Conservation (phyloP, 2,113 vertebrate genomes). For the Pomatorhinus ruficollis region DNA sequence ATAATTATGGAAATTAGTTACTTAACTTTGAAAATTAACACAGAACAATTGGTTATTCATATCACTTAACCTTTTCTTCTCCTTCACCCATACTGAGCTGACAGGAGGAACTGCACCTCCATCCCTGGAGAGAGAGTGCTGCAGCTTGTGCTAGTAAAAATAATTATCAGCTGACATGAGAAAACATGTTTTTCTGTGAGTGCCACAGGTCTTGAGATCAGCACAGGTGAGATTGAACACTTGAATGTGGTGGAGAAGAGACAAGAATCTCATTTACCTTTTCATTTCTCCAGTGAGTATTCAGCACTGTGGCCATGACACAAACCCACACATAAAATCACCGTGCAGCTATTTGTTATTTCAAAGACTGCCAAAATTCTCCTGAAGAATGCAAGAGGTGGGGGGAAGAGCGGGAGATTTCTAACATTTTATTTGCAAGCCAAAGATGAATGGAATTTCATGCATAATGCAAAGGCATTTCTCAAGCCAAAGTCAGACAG, state of each 20-base stretch:
- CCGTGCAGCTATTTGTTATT: not conserved
- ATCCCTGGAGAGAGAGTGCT: not conserved
- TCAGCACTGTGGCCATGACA: not conserved
- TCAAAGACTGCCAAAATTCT: constrained; percentile 4
- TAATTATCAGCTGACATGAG: not conserved
- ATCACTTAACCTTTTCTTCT: not conserved
- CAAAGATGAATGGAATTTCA: not conserved
- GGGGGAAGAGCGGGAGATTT: not conserved
- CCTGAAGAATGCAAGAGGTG: not conserved
- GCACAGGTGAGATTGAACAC: not conserved
- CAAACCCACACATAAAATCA: not conserved
- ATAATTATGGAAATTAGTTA: constrained; percentile 25
- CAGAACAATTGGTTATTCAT: not conserved
- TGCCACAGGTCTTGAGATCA: too few species aligned
- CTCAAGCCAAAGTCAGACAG: not conserved
- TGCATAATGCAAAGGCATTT: not conserved
- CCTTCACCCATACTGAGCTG: not conserved
- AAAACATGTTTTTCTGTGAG: not conserved
- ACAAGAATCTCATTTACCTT: not conserved
- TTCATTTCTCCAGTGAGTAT: not conserved
- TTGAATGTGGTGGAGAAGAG: not conserved
- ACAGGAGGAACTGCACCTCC: not conserved
- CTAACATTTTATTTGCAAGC: not conserved
- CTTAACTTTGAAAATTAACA: not conserved
- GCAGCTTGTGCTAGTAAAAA: not conserved